phyloP scores from a whole-genome alignment of 1,140 invertebrate species.

The Danaus plexippus region DNA sequence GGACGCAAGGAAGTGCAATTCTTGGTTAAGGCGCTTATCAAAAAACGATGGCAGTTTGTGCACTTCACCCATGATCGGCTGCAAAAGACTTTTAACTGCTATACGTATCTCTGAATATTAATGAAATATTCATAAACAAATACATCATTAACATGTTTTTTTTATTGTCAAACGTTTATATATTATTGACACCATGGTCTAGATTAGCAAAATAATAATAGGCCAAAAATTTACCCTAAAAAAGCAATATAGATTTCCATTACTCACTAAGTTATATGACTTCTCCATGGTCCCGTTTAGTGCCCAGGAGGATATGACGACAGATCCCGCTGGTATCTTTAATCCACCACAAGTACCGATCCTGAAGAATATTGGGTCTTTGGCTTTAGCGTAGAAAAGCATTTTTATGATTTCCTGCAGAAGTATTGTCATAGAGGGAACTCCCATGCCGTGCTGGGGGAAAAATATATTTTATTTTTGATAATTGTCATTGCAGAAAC shows the following conservation, averaged over 20 bases:
- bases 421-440: slow-evolving; percentile 84
- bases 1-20: slow-evolving; percentile 74
- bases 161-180: too few species aligned
- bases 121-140: too few species aligned
- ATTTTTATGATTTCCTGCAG: slow-evolving; percentile 88
- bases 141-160: too few species aligned
- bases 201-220: too few species aligned
- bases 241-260: too few species aligned
- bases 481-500: too few species aligned
- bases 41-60: slow-evolving; percentile 62
- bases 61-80: slow-evolving; percentile 88
- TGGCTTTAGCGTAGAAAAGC: slow-evolving; percentile 80
- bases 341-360: slow-evolving; percentile 88
- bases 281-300: slow-evolving; percentile 78
- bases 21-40: slow-evolving; percentile 49
- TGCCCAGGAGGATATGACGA: slow-evolving; percentile 81
- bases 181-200: too few species aligned
- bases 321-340: slow-evolving; percentile 80
- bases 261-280: slow-evolving; percentile 77
- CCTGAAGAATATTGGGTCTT: slow-evolving; percentile 83
- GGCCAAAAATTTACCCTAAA: too few species aligned
- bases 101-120: not conserved
- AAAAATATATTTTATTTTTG: slow-evolving; percentile 19
- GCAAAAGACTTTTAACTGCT: slow-evolving; percentile 35
- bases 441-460: slow-evolving; percentile 87